These are phyloP conservation scores for Netelia inedita DNA, from an alignment of 2,888 invertebrate species.

Conservation along the genomic window DNA sequence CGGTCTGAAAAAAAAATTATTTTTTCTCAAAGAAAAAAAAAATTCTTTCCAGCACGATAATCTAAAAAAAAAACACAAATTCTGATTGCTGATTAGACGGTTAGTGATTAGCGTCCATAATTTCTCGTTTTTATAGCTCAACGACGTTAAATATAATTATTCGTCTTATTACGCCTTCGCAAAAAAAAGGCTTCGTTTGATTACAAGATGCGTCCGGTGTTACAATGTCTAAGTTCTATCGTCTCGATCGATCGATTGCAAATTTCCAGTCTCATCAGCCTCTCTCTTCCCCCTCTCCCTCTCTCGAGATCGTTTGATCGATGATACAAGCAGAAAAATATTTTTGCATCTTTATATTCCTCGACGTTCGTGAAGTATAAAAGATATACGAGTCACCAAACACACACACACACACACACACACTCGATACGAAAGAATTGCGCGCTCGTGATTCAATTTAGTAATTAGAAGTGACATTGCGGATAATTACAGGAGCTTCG, in stretches of 20 bases:
- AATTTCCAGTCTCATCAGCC: too few relatives aligned
- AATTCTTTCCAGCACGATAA: background rate
- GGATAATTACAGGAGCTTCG: conserved; percentile 77
- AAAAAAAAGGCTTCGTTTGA: background rate
- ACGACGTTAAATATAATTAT: conserved; percentile 17
- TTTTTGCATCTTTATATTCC: too few relatives aligned
- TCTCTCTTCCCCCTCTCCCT: too few relatives aligned
- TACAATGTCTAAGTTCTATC: too few relatives aligned
- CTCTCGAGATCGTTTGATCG: too few relatives aligned
- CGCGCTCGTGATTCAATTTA: conserved; percentile 78
- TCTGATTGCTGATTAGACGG: conserved; percentile 54
- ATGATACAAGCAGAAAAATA: too few relatives aligned
- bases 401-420: background rate
- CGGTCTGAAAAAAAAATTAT: conserved; percentile 2
- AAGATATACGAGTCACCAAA: background rate
- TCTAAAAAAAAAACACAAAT: conserved; percentile 15
- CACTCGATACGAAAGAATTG: conserved; percentile 44
- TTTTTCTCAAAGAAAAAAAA: conserved; percentile 14
- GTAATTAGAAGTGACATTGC: conserved; percentile 83
- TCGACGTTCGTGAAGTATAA: background rate
- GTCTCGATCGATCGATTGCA: too few relatives aligned
- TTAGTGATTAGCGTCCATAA: conserved; percentile 47
- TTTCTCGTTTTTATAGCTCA: conserved; percentile 29
- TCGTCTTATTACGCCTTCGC: conserved; percentile 2
- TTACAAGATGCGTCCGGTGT: too few relatives aligned